These are phyloP conservation scores for Theodoxus fluviatilis DNA, from an alignment of 2,888 invertebrate species.

Conservation along the genomic window DNA sequence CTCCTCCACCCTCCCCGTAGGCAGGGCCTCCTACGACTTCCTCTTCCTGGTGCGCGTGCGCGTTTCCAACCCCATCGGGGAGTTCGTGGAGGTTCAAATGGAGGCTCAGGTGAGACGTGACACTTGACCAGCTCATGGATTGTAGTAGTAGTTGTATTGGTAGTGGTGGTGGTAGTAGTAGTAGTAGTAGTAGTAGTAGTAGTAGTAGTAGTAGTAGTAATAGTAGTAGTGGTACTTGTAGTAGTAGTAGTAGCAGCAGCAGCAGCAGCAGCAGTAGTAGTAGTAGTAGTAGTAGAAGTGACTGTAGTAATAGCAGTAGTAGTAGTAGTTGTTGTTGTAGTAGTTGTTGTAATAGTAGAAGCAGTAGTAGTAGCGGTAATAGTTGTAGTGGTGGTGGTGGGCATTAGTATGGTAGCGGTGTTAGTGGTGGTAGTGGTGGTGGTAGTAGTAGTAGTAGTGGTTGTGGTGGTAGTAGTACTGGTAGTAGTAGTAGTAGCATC, in stretches of 20 bases:
- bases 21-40: conserved; percentile 35
- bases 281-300: neutral
- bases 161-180: conserved; percentile 5
- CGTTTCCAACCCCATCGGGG: conserved; percentile 47
- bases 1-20: conserved; percentile 42
- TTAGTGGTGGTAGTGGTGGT: conserved; percentile 13
- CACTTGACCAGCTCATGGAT: too few species aligned
- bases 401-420: conserved; percentile 11
- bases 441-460: neutral
- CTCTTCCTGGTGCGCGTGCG: conserved; percentile 41
- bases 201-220: conserved; percentile 22
- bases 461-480: conserved; percentile 18
- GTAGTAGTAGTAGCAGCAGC: neutral
- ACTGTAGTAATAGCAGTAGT: neutral
- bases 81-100: conserved; percentile 40
- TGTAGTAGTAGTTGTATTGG: conserved; percentile 19
- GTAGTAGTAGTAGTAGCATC: conserved; percentile 22
- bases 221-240: conserved; percentile 12
- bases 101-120: conserved; percentile 35
- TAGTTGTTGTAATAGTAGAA: neutral
- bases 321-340: conserved; percentile 20
- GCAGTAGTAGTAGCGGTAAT: neutral
- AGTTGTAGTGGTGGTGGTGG: too few species aligned
- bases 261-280: conserved; percentile 19
- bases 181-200: neutral